A percentile compares a stretch with the other conserved stretches of the same genome.
Evolutionary conservation across 2,113 vertebrate species (phyloP).

Genomic region (Cryptotis parvus): DNA sequence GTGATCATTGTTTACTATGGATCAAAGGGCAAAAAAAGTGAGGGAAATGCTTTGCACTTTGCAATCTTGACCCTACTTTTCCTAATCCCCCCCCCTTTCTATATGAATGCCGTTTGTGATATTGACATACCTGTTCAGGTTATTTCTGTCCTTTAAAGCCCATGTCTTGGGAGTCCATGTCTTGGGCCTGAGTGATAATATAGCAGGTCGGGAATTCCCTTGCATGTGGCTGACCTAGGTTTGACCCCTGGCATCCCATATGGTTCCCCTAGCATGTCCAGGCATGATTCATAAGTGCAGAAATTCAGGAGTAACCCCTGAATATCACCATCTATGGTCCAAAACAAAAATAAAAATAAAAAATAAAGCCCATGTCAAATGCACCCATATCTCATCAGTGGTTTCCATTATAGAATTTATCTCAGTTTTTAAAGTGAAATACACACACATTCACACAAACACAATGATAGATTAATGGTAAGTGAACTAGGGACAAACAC

Average conservation of each 20-base stretch:
- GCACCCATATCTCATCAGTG: not conserved
- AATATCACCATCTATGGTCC: no score
- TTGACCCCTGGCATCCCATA: no score
- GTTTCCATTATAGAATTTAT: constrained; percentile 10
- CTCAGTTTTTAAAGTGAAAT: no score
- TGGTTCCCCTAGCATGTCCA: no score
- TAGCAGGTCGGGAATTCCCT: no score
- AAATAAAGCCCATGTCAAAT: not conserved
- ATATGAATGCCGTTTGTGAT: not conserved
- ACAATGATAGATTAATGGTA: not conserved
- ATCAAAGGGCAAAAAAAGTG: not conserved
- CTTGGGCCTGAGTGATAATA: no score
- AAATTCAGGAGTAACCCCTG: no score
- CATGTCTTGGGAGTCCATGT: not conserved
- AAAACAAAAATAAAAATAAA: no score
- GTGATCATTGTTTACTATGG: constrained; percentile 40
- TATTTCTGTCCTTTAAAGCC: constrained; percentile 31
- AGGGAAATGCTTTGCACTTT: constrained; percentile 29
- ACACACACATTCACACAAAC: constrained; percentile 25
- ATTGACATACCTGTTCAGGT: not conserved
- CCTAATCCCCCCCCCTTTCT: not conserved
- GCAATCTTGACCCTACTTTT: not conserved
- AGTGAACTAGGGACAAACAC: not conserved
- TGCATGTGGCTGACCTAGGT: no score
- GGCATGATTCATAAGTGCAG: no score